A percentile compares a stretch with the other conserved stretches of the same genome.
phyloP scores from a whole-genome alignment of 2,113 vertebrate genomes.

The Seriola aureovittata region DNA sequence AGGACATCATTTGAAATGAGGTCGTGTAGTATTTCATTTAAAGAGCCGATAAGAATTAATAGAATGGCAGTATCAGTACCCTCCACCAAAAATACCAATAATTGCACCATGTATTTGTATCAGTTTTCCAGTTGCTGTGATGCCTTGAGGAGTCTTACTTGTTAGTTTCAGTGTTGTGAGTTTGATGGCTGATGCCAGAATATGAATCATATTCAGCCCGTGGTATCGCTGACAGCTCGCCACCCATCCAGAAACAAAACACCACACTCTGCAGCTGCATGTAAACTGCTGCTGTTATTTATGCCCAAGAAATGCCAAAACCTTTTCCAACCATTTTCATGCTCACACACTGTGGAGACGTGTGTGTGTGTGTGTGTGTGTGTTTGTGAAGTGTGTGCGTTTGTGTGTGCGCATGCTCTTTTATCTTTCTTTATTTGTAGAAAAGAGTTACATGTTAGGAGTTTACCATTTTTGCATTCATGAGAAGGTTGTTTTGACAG shows the following conservation, averaged over 20 bases:
- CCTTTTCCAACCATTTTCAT: conserved; percentile 48
- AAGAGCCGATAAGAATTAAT: conserved; percentile 2
- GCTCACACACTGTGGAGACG: conserved; percentile 46
- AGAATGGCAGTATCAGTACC: background rate
- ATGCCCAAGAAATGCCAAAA: conserved; percentile 44
- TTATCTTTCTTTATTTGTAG: background rate
- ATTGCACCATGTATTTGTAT: background rate
- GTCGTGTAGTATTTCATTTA: conserved; percentile 3
- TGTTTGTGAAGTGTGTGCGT: background rate
- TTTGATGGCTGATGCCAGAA: conserved; percentile 60
- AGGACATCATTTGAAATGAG: conserved; percentile 9
- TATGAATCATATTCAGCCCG: conserved; percentile 55
- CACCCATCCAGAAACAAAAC: conserved; percentile 64
- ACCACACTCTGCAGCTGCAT: conserved; percentile 58
- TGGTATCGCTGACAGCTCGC: conserved; percentile 60
- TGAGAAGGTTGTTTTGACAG: background rate
- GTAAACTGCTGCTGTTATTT: conserved; percentile 58
- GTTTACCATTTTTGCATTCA: conserved; percentile 2
- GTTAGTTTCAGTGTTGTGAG: conserved; percentile 54
- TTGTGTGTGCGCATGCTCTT: background rate
- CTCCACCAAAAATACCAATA: background rate
- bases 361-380: background rate
- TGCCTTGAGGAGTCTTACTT: conserved; percentile 46
- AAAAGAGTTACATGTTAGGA: background rate
- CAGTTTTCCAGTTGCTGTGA: conserved; percentile 31